phyloP scores from a whole-genome alignment of 2,113 vertebrate species.

The Carettochelys insculpta region DNA sequence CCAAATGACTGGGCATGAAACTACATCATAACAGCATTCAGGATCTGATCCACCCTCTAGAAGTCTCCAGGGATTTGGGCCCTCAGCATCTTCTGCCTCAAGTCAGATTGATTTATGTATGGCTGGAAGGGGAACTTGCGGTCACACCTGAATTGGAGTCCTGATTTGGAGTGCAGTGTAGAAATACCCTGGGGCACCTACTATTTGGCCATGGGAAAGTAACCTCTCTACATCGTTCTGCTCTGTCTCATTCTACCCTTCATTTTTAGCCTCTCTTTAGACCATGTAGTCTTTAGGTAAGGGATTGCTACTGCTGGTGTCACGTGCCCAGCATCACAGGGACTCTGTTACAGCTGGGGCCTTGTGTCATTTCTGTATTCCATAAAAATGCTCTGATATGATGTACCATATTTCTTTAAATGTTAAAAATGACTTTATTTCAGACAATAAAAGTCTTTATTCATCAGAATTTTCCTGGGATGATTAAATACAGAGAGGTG shows the following conservation, averaged over 20 bases:
- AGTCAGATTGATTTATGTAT: background rate
- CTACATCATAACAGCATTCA: background rate
- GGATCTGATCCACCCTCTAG: background rate
- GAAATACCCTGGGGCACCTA: background rate
- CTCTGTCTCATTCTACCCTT: background rate
- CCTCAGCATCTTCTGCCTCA: background rate
- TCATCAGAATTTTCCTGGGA: background rate
- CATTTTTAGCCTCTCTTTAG: background rate
- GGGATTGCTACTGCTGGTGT: background rate
- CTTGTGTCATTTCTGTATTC: background rate
- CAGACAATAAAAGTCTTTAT: background rate
- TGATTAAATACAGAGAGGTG: background rate
- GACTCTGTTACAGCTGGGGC: background rate
- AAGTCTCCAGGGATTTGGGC: background rate
- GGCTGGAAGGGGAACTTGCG: background rate
- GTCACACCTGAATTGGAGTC: background rate
- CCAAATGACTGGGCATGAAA: background rate
- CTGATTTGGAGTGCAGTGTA: background rate
- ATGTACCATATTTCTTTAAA: background rate
- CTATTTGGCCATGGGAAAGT: background rate
- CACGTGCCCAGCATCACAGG: background rate
- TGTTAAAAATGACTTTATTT: background rate
- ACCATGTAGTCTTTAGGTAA: background rate
- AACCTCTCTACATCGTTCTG: background rate
- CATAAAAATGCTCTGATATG: background rate